Base-by-base conservation (phyloP, 2,797 vertebrate species). In the Myripristis murdjan region DNA sequence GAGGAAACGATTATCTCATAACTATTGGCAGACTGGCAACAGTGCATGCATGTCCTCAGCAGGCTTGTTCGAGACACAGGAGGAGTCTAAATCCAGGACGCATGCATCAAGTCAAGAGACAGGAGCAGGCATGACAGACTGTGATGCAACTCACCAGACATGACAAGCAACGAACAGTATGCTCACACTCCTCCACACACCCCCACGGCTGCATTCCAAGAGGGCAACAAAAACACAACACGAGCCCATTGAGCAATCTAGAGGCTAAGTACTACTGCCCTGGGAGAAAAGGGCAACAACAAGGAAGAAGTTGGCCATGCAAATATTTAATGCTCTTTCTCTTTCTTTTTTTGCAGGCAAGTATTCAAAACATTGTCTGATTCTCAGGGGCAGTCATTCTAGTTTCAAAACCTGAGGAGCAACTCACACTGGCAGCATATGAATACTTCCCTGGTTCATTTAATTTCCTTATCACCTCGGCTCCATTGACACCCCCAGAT, bases 71-170 rank as follows among this genome's bases (percentile, higher is more conserved):
- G 7, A 18, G 51, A 9, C 15, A 31, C 1, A 12, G 52, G 20
- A 11, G 26, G 10, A 15, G 28, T 49, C 18, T 26, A 37, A 75
- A 24, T 62, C 46, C 16, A 44, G 37, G 15, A 57, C 1, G 15
- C 15, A 33, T 24, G 70, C 26, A 43, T 75, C 43, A 39, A 28
- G 41, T 24, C 3, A 18, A 20, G 2, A 46, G 56, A 77, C 75
- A 60, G 52, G 72, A 75, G 31, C 35, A 0, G 64, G 51, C 77
- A 60, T 22, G 83, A 76, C 53, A n/a, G 52, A 43, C 47, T 14
- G 20, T 72, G 70, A 70, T 46, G 70, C 65, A 86, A 70, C 59
- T 60, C 44, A 63, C 6, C 44, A 68, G 7, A 65, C 66, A 60
- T 35, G 52, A 66, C 26, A 67, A 43, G 55, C 14, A 65, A 10